These are phyloP conservation scores for Ceratina australensis DNA, from an alignment of 1,140 invertebrate genomes.

Conservation along the genomic window DNA sequence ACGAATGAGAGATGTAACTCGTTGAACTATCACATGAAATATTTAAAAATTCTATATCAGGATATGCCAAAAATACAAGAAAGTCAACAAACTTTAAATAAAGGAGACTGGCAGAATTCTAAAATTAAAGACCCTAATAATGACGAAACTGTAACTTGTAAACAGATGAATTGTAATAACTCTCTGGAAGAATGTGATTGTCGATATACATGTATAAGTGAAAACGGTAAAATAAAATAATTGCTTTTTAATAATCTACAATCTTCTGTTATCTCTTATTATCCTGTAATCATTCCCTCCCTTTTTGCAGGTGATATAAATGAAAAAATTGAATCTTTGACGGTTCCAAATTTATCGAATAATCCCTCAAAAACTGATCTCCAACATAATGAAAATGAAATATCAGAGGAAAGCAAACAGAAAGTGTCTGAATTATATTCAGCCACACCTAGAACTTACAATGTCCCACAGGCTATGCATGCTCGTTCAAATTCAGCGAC, in stretches of 20 bases:
- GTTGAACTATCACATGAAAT: slow-evolving; percentile 73
- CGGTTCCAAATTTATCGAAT: neutral
- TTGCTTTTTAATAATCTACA: slow-evolving; percentile 9
- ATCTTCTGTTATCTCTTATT: neutral
- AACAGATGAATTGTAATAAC: slow-evolving; percentile 3
- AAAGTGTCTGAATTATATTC: neutral
- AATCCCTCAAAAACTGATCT: slow-evolving; percentile 3
- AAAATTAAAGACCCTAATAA: neutral
- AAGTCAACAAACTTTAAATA: neutral
- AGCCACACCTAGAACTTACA: neutral
- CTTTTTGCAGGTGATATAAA: neutral
- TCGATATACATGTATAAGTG: neutral
- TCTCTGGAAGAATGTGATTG: slow-evolving; percentile 8
- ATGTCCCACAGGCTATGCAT: neutral
- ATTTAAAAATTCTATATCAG: slow-evolving; percentile 72
- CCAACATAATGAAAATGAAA: neutral
- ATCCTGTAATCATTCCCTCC: neutral
- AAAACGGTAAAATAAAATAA: neutral
- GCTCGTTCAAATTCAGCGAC: neutral
- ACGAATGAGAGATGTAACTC: slow-evolving; percentile 73
- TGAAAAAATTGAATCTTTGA: neutral
- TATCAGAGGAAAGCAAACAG: neutral
- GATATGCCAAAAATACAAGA: slow-evolving; percentile 30
- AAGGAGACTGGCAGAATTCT: neutral
- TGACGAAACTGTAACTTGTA: slow-evolving; percentile 1